Base-by-base conservation (phyloP, 2,113 vertebrate species). In the Bubo blakistoni region DNA sequence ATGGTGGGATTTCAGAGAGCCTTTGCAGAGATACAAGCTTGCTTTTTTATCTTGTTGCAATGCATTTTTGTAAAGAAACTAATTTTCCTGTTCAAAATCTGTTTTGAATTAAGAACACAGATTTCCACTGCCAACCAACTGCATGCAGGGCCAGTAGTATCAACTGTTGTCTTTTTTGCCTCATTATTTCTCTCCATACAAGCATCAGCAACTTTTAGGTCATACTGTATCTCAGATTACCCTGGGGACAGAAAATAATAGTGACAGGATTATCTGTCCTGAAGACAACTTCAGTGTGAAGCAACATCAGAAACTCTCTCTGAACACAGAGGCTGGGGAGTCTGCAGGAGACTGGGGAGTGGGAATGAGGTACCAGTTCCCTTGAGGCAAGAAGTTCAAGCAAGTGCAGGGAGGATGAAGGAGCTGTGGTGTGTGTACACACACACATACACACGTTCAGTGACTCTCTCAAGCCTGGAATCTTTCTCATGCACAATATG, bases 221-320 rank as follows among this genome's bases (percentile, higher is more conserved):
- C 54, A 89, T 18, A 30, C 49, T 27, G 65, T 24, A 85, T 67
- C 69, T 87, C 73, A 90, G 30, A 88, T 91, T 84, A 95, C 40
- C 21, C 65, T 2, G 1, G 49, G 54, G 54, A 94, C 19, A 54
- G 71, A 62, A 93, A 86, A 73, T 25, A 81, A 89, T 42, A 73
- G 61, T 51, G 46, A 79, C 1, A 10, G 38, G 21, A 81, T 82
- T 80, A 77, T 79, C 38, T 88, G 21, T 81, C 47, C 49, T 76
- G 80, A 51, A 76, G 44, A 85, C 34, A 84, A 92, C 32, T 87
- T 72, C 86, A 73, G 6, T 20, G 44, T 16, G 76, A 95, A 93
- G 24, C 0, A 12, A 88, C 30, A 78, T 74, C 57, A 81, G 52
- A 93, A 90, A 85, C 40, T 73, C 38, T 46, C 40, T 80, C 32